These are phyloP conservation scores for Ernsta delagoae DNA, from an alignment of 2,888 invertebrate genomes.

Conservation along the genomic window DNA sequence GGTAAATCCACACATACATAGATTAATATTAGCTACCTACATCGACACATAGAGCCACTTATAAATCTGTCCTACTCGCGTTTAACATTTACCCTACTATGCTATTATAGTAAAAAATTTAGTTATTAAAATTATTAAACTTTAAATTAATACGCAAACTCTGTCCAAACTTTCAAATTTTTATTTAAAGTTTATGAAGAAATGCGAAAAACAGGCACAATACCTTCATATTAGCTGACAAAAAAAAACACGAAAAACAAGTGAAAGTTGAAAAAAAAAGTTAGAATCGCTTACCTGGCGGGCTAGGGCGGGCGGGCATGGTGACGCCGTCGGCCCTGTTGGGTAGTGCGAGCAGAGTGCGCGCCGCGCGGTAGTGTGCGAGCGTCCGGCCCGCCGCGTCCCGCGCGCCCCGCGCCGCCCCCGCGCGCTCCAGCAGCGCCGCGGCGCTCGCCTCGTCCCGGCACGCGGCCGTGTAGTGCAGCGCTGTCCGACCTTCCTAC, in stretches of 20 bases:
- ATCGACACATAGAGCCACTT: too few relatives aligned
- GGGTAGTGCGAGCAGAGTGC: conserved; percentile 70
- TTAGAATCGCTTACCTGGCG: conserved; percentile 60
- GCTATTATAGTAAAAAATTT: too few relatives aligned
- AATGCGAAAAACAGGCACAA: too few relatives aligned
- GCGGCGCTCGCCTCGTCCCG: conserved; percentile 91
- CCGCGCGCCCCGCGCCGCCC: conserved; percentile 91
- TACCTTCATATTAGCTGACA: too few relatives aligned
- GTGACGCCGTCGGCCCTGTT: conserved; percentile 65
- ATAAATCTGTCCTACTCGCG: too few relatives aligned
- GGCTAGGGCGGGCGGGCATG: conserved; percentile 57
- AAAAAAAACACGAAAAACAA: background rate
- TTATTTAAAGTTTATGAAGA: too few relatives aligned
- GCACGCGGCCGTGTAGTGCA: conserved; percentile 93
- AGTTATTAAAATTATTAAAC: too few relatives aligned
- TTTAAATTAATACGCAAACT: too few relatives aligned
- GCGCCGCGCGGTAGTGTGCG: conserved; percentile 72
- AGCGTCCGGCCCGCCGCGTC: conserved; percentile 88
- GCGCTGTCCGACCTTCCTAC: conserved; percentile 86
- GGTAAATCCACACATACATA: too few relatives aligned
- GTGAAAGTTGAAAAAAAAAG: background rate
- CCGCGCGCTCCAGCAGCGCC: conserved; percentile 90
- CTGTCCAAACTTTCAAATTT: too few relatives aligned
- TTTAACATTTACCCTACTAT: too few relatives aligned
- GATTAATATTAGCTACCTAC: too few relatives aligned